phyloP scores from a whole-genome alignment of 2,888 invertebrate species.

The Xestia ashworthii region DNA sequence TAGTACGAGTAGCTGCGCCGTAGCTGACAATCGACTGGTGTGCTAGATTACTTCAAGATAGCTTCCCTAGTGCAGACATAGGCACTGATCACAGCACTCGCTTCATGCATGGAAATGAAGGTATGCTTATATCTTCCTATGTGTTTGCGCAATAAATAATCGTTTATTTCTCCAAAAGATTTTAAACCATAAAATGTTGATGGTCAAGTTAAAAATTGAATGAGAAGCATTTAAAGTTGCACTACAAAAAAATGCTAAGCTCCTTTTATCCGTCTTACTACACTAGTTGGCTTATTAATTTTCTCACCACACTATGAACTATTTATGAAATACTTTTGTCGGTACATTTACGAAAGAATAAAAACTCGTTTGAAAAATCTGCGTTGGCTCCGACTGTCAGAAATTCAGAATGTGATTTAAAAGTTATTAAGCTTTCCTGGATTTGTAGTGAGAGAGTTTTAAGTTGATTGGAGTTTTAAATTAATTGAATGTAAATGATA shows the following conservation, averaged over 20 bases:
- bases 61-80: neutral
- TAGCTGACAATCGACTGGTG: slow-evolving; percentile 1
- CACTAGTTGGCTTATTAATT: neutral
- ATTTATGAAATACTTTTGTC: no score
- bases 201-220: no score
- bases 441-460: neutral
- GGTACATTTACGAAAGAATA: neutral
- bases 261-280: no score
- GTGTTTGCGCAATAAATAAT: neutral
- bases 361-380: neutral
- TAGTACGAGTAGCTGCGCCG: slow-evolving; percentile 31
- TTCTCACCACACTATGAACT: neutral
- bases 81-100: neutral
- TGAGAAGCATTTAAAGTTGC: no score
- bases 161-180: no score
- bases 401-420: slow-evolving; percentile 6
- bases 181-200: no score
- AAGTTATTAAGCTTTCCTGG: slow-evolving; percentile 17
- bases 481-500: slow-evolving; percentile 13
- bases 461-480: slow-evolving; percentile 7
- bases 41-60: neutral
- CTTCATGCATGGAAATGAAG: neutral
- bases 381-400: neutral
- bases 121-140: neutral
- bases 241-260: neutral